Evolutionary conservation across 2,888 invertebrate genomes (phyloP).

Genomic region (Fragum sueziense): DNA sequence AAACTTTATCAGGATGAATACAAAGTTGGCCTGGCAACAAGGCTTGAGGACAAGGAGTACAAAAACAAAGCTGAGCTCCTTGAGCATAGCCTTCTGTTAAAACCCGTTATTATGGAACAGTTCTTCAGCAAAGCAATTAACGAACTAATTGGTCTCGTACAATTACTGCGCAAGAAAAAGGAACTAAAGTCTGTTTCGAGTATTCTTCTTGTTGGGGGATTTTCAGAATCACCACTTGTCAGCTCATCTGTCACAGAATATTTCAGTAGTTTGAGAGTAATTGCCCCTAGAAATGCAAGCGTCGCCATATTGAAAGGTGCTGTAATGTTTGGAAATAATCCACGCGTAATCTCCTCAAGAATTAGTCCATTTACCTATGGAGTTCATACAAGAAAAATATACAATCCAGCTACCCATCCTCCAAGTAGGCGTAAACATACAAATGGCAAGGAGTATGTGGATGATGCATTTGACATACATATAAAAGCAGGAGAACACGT

Average conservation of each 20-base stretch:
- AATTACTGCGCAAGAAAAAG: constrained; percentile 29
- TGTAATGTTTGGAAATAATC: constrained; percentile 59
- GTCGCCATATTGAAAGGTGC: constrained; percentile 59
- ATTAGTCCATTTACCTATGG: constrained; percentile 61
- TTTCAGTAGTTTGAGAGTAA: constrained; percentile 38
- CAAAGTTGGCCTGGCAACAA: constrained; percentile 27
- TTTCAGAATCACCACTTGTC: constrained; percentile 57
- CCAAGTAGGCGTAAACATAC: constrained; percentile 10
- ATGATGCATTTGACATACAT: constrained; percentile 53
- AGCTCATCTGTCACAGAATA: constrained; percentile 37
- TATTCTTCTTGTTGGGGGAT: constrained; percentile 59
- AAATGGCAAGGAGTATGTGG: constrained; percentile 42
- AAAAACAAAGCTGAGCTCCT: constrained; percentile 28
- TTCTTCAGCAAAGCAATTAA: constrained; percentile 42
- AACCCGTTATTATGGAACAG: constrained; percentile 30
- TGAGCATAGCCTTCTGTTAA: constrained; percentile 41
- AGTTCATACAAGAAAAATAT: constrained; percentile 46
- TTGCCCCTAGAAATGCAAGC: constrained; percentile 47
- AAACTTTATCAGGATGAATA: constrained; percentile 22
- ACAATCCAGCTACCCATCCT: constrained; percentile 30
- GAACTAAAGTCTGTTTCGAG: constrained; percentile 34
- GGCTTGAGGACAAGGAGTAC: constrained; percentile 25
- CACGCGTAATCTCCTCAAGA: constrained; percentile 50
- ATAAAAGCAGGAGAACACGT: constrained; percentile 42
- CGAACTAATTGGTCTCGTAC: constrained; percentile 43